Evolutionary conservation across 2,113 vertebrate genomes (phyloP).

Genomic region (Daboia siamensis): DNA sequence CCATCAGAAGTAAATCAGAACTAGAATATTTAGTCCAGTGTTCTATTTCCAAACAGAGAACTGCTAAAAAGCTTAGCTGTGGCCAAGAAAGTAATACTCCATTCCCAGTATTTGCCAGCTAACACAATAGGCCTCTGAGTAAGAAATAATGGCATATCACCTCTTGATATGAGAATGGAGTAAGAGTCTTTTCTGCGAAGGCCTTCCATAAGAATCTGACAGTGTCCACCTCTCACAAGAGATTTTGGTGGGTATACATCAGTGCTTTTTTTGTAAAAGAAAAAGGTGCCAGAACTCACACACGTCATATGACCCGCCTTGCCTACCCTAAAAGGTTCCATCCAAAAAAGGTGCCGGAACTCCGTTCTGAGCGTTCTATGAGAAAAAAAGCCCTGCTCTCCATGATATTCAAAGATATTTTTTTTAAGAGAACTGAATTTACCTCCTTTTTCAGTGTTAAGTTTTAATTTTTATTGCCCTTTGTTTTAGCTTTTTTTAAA

Average conservation of each 20-base stretch:
- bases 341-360: too few relatives aligned
- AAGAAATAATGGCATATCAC: neutral
- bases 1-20: neutral
- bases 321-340: too few relatives aligned
- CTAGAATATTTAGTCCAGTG: neutral
- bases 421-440: neutral
- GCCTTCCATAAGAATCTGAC: neutral
- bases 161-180: neutral
- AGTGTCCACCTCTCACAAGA: too few relatives aligned
- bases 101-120: neutral
- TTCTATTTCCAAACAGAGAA: neutral
- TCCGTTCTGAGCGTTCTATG: too few relatives aligned
- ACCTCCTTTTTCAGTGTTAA: neutral
- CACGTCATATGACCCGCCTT: too few relatives aligned
- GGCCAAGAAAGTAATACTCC: neutral
- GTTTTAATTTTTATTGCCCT: neutral
- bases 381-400: too few relatives aligned
- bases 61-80: neutral
- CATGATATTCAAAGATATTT: neutral
- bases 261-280: too few relatives aligned
- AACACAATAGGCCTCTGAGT: neutral
- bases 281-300: too few relatives aligned
- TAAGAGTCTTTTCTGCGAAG: neutral
- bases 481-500: neutral
- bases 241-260: too few relatives aligned